phyloP scores from a whole-genome alignment of 2,113 vertebrate genomes.

The Willisornis vidua region DNA sequence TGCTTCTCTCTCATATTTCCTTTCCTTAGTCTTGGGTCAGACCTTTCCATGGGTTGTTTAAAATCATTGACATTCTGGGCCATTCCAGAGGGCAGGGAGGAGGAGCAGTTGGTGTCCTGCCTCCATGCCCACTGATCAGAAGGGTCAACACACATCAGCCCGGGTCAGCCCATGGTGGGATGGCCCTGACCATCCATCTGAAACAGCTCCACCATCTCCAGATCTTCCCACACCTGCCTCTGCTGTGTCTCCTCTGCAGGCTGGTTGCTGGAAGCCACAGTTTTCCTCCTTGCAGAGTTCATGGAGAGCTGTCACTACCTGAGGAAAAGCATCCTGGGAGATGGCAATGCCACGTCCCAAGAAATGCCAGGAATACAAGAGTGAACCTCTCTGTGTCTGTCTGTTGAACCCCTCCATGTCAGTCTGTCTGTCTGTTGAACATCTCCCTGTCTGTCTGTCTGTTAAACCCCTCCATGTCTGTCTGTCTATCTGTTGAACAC shows the following conservation, averaged over 20 bases:
- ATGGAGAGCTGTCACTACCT: background rate
- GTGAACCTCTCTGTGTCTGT: rapidly evolving
- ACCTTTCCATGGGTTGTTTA: rapidly evolving
- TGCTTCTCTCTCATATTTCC: too few relatives aligned
- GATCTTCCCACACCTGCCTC: background rate
- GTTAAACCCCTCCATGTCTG: too few relatives aligned
- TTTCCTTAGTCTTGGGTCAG: background rate
- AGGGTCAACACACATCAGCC: background rate
- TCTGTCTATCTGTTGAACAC: too few relatives aligned
- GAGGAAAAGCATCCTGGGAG: background rate
- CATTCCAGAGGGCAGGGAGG: background rate
- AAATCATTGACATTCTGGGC: background rate
- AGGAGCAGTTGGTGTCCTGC: background rate
- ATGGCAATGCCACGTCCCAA: rapidly evolving
- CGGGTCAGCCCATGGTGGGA: rapidly evolving
- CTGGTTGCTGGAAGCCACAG: background rate
- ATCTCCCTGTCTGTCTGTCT: too few relatives aligned
- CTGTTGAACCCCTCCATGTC: too few relatives aligned
- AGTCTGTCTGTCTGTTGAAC: too few relatives aligned
- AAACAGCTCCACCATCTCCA: background rate
- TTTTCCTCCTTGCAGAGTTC: background rate
- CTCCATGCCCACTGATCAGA: too few relatives aligned
- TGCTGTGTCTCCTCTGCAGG: background rate
- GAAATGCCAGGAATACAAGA: background rate
- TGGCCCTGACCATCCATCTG: background rate